A percentile compares a stretch with the other conserved stretches of the same genome.
phyloP scores from a whole-genome alignment of 2,797 vertebrate species.

The Rhinatrema bivittatum region DNA sequence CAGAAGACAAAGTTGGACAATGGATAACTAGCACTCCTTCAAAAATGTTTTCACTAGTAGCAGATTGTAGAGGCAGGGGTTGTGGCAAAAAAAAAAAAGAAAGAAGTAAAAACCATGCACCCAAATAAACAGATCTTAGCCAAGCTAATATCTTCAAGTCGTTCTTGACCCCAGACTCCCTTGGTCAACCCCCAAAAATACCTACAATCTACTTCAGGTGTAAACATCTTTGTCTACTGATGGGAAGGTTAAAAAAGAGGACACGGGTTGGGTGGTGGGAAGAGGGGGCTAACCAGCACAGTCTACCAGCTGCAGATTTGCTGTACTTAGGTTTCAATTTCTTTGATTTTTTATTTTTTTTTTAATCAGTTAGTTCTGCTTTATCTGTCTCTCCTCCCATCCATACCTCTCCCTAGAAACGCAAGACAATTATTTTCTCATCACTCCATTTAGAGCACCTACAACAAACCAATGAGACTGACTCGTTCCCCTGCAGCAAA shows the following conservation, averaged over 20 bases:
- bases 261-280: slow-evolving; percentile 7
- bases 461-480: slow-evolving; percentile 21
- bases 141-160: slow-evolving; percentile 26
- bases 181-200: slow-evolving; percentile 41
- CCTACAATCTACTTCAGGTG: slow-evolving; percentile 67
- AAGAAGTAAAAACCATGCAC: too few species aligned
- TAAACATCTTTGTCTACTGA: slow-evolving; percentile 67
- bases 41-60: slow-evolving; percentile 70
- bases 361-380: slow-evolving; percentile 2
- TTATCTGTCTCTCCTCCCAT: neutral
- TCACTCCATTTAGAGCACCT: slow-evolving; percentile 19
- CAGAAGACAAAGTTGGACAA: slow-evolving; percentile 41
- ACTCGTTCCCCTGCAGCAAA: slow-evolving; percentile 10
- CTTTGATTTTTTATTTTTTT: too few species aligned
- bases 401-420: slow-evolving; percentile 1
- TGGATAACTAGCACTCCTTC: slow-evolving; percentile 38
- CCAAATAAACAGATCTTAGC: slow-evolving; percentile 18
- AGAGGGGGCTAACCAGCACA: slow-evolving; percentile 46
- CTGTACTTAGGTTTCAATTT: slow-evolving; percentile 4
- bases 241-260: slow-evolving; percentile 23
- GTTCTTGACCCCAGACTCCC: slow-evolving; percentile 15
- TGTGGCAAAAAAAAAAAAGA: slow-evolving; percentile 10
- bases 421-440: slow-evolving; percentile 19
- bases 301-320: slow-evolving; percentile 40
- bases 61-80: slow-evolving; percentile 64